A percentile compares a stretch with the other conserved stretches of the same genome.
These are phyloP conservation scores for Ceratina australensis DNA, from an alignment of 1,140 invertebrate genomes.

Conservation along the genomic window DNA sequence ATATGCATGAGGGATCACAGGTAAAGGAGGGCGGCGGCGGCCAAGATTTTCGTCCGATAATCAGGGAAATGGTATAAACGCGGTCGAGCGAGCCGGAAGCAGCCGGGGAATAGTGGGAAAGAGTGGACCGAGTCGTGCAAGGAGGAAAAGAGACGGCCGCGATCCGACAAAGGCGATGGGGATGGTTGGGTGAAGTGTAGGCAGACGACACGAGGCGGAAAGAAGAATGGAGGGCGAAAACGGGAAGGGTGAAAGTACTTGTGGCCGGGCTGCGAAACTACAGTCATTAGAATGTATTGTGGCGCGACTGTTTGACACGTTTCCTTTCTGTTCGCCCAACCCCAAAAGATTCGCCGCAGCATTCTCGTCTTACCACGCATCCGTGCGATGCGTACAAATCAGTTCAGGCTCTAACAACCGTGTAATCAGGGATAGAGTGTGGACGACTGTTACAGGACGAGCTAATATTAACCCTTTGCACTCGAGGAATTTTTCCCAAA, in stretches of 20 bases:
- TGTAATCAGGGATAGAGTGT: neutral
- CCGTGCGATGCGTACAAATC: neutral
- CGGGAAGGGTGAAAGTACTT: slow-evolving; percentile 36
- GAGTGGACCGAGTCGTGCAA: neutral
- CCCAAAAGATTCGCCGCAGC: slow-evolving; percentile 15
- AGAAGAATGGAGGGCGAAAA: slow-evolving; percentile 27
- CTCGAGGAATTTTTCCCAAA: no score
- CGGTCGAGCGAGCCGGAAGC: slow-evolving; percentile 20
- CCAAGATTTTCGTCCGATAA: slow-evolving; percentile 12
- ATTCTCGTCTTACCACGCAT: neutral
- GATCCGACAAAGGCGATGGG: neutral
- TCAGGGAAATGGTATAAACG: slow-evolving; percentile 45
- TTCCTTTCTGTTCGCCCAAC: slow-evolving; percentile 35
- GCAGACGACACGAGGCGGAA: slow-evolving; percentile 37
- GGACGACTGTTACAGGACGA: neutral
- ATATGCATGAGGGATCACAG: slow-evolving; percentile 11
- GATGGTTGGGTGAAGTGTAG: slow-evolving; percentile 32
- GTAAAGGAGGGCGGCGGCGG: neutral
- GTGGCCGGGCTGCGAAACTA: slow-evolving; percentile 40
- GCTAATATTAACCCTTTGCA: no score
- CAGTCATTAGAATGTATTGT: slow-evolving; percentile 77
- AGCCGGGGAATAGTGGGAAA: slow-evolving; percentile 19
- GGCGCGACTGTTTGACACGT: slow-evolving; percentile 64
- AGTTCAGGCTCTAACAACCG: neutral
- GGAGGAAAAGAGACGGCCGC: neutral